A percentile compares a stretch with the other conserved stretches of the same genome.
phyloP scores from a whole-genome alignment of 2,888 invertebrate species.

The Pseudanteris insignis region DNA sequence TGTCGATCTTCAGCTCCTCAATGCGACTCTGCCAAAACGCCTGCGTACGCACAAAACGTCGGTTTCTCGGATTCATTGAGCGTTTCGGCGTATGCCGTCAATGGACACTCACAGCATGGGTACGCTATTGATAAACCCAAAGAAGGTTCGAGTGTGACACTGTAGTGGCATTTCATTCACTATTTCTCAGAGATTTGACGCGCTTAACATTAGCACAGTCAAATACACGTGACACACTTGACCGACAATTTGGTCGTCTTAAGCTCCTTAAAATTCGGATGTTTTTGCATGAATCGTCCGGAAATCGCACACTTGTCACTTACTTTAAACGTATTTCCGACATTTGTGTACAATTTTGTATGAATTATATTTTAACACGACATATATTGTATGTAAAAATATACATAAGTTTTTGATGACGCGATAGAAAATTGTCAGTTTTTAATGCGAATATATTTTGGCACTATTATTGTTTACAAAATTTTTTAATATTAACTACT shows the following conservation, averaged over 20 bases:
- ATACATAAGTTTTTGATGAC: no score
- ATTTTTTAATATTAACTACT: no score
- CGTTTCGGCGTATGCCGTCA: constrained; percentile 49
- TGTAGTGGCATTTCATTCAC: constrained; percentile 61
- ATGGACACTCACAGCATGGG: constrained; percentile 50
- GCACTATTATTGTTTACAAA: no score
- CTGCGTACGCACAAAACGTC: constrained; percentile 37
- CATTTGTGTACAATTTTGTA: no score
- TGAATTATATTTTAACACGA: no score
- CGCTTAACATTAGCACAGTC: constrained; percentile 51
- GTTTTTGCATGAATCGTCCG: no score
- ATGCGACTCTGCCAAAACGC: constrained; percentile 24
- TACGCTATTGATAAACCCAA: constrained; percentile 46
- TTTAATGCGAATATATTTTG: no score
- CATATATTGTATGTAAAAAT: no score
- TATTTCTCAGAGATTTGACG: constrained; percentile 56
- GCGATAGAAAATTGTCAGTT: no score
- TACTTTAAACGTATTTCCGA: no score
- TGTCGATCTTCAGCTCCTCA: constrained; percentile 22
- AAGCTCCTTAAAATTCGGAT: no score
- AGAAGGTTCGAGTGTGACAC: constrained; percentile 52
- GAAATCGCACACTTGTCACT: no score
- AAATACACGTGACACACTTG: constrained; percentile 56
- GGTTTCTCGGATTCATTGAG: constrained; percentile 52
- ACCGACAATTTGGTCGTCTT: constrained; percentile 48